phyloP scores from a whole-genome alignment of 2,797 vertebrate genomes.

The Amphiprion clarkii region DNA sequence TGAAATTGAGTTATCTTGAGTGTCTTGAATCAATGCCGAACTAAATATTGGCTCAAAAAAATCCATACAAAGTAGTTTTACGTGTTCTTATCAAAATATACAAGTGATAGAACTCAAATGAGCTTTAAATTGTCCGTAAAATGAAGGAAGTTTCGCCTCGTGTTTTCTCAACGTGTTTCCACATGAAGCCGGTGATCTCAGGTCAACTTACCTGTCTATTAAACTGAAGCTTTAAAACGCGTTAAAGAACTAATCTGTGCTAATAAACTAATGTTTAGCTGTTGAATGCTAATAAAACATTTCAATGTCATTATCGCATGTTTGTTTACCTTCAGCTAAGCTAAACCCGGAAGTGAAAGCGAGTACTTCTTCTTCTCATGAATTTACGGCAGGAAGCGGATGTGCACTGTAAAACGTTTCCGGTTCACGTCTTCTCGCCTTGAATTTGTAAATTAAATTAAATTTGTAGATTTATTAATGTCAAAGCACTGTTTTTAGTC shows the following conservation, averaged over 20 bases:
- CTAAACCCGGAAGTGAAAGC: constrained; percentile 19
- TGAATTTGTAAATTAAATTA: too few species aligned
- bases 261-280: fast-evolving
- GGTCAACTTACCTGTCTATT: background rate
- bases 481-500: too few species aligned
- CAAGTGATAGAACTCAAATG: fast-evolving
- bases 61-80: fast-evolving
- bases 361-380: too few species aligned
- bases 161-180: background rate
- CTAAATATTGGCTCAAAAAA: fast-evolving
- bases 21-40: background rate
- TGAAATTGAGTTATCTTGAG: fast-evolving
- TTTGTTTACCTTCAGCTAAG: constrained; percentile 24
- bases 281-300: background rate
- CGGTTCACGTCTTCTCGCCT: too few species aligned
- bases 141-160: constrained; percentile 10
- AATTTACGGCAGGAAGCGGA: too few species aligned
- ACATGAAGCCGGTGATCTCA: background rate
- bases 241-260: background rate
- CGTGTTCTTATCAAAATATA: fast-evolving
- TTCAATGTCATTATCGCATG: constrained; percentile 31
- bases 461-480: too few species aligned
- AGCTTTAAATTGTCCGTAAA: background rate
- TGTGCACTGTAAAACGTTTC: too few species aligned
- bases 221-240: fast-evolving